Percentiles rank a stretch among this genome's conserved stretches.
phyloP scores from a whole-genome alignment of 2,888 invertebrate genomes.

The Apomyelois bistriatella region DNA sequence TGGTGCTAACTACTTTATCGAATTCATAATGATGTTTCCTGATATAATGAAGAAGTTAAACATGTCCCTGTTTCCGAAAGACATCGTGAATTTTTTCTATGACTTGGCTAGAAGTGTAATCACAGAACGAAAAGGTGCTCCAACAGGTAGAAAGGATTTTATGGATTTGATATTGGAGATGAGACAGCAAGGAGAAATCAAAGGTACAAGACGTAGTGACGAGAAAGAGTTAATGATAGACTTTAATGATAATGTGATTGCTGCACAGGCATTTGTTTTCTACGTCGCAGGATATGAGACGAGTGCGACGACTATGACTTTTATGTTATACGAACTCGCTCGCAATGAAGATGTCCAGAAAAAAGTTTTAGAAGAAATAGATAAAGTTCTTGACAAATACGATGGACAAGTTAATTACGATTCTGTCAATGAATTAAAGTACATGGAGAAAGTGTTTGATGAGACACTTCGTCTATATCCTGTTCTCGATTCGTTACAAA shows the following conservation, averaged over 20 bases:
- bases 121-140: slow-evolving; percentile 35
- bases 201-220: slow-evolving; percentile 12
- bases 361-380: slow-evolving; percentile 43
- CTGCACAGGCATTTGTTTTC: slow-evolving; percentile 61
- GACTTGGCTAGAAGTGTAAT: slow-evolving; percentile 33
- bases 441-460: slow-evolving; percentile 52
- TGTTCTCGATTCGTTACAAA: slow-evolving; percentile 50
- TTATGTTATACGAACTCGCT: slow-evolving; percentile 50
- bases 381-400: slow-evolving; percentile 36
- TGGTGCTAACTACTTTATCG: slow-evolving; percentile 19
- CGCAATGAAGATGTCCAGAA: slow-evolving; percentile 52
- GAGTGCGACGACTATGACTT: slow-evolving; percentile 55
- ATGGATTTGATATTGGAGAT: slow-evolving; percentile 45
- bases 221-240: slow-evolving; percentile 22
- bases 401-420: slow-evolving; percentile 54
- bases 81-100: slow-evolving; percentile 31
- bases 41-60: slow-evolving; percentile 39
- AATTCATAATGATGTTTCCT: slow-evolving; percentile 43
- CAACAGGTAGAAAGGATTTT: slow-evolving; percentile 42
- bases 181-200: slow-evolving; percentile 22
- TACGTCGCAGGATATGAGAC: slow-evolving; percentile 68
- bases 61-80: slow-evolving; percentile 30
- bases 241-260: slow-evolving; percentile 44
- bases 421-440: slow-evolving; percentile 48
- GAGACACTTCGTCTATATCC: slow-evolving; percentile 66